phyloP scores from a whole-genome alignment of 2,888 invertebrate genomes.

The Dynastes maya region DNA sequence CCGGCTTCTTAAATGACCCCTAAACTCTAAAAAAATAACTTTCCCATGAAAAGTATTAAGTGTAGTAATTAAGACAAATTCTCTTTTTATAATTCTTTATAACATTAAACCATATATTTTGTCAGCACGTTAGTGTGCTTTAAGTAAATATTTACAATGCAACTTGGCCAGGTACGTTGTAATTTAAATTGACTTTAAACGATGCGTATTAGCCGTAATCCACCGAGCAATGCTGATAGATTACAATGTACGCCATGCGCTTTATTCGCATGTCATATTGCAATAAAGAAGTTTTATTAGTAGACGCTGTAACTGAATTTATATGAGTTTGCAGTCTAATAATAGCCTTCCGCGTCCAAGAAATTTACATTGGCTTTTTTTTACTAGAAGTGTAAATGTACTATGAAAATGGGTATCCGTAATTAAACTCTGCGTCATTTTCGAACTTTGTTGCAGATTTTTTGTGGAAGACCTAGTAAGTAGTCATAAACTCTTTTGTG shows the following conservation, averaged over 20 bases:
- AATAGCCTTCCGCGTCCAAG: constrained; percentile 33
- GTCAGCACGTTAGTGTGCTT: not conserved
- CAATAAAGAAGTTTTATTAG: constrained; percentile 45
- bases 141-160: constrained; percentile 15
- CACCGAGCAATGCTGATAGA: constrained; percentile 22
- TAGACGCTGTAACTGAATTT: constrained; percentile 38
- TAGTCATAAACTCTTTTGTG: no score
- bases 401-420: not conserved
- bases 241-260: constrained; percentile 33
- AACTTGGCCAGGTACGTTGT: not conserved
- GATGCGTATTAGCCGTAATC: constrained; percentile 23
- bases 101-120: not conserved
- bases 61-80: not conserved
- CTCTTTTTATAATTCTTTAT: not conserved
- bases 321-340: constrained; percentile 35
- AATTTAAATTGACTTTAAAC: constrained; percentile 17
- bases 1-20: no score
- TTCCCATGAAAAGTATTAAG: not conserved
- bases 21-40: no score
- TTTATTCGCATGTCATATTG: constrained; percentile 40
- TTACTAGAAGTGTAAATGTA: constrained; percentile 21
- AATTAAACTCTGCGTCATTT: constrained; percentile 32
- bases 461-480: not conserved
- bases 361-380: constrained; percentile 31
- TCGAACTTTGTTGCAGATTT: constrained; percentile 15